Base-by-base conservation (phyloP, 2,113 vertebrate genomes). In the Melanerpes formicivorus region DNA sequence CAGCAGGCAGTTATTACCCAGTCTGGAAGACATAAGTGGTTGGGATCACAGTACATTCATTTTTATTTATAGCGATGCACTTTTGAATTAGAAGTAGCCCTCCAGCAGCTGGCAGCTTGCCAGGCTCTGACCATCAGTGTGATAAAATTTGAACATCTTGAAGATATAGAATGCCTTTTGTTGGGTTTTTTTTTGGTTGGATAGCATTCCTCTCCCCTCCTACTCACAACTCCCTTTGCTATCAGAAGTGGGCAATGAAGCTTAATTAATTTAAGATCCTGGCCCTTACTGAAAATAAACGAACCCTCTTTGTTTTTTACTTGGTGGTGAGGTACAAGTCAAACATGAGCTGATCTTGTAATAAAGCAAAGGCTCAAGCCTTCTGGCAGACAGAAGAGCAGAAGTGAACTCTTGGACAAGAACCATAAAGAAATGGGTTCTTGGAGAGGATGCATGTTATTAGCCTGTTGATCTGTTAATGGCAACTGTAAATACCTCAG, bases 1-100 rank as follows among this genome's bases (percentile, higher is more conserved):
- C 91, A 96, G 90, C 91, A 93, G 85, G 96, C 87, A 94, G 66
- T 95, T 96, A 96, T 96, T 96, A 95, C 63, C 95, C 83, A 93
- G 95, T 90, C 93, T 93, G 94, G 90, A 94, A 88, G 91, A 88
- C 90, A 81, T 91, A 96, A 95, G 91, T 85, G 92, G 80, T 79
- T 90, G 73, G 73, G 93, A 94, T 96, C 71, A 76, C 40, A 92
- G 82, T 59, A 76, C 94, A 75, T 93, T 95, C 84, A 93, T 95
- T 95, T 96, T 96, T 95, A 94, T 95, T 96, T 90, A 96, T 93
- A 85, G 87, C 22, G 14, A 94, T 93, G 77, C 73, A 96, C 48
- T 8, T 79, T 85, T 76, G 75, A 90, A 93, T 93, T 83, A 88
- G 87, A 93, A 85, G 80, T 83, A 88, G 66, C 93, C 94, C 76